Percentiles rank a stretch among this genome's conserved stretches.
Evolutionary conservation across 1,140 invertebrate species (phyloP).

Genomic region (Neelides sp.): DNA sequence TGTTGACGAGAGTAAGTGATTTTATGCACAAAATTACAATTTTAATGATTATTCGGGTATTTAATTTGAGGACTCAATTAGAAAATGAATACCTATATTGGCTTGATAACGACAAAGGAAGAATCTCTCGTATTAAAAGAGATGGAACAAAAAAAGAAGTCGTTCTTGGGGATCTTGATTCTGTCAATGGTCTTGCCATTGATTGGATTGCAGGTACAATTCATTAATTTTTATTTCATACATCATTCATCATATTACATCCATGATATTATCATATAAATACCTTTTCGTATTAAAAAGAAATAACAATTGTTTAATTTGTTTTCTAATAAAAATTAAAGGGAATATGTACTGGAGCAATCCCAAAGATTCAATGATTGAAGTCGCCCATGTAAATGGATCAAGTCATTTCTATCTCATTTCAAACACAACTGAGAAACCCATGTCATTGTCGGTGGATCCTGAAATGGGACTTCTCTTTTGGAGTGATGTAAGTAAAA

Average conservation of each 20-base stretch:
- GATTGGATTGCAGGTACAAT: conserved; percentile 39
- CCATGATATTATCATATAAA: not conserved
- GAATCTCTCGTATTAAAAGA: conserved; percentile 57
- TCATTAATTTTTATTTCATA: conserved; percentile 6
- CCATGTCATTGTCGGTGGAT: conserved; percentile 49
- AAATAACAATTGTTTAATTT: not conserved
- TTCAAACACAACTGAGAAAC: conserved; percentile 38
- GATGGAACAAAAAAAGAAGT: conserved; percentile 57
- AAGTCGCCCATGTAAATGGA: conserved; percentile 42
- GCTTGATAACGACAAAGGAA: conserved; percentile 62
- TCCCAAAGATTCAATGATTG: conserved; percentile 45
- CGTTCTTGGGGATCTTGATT: conserved; percentile 44
- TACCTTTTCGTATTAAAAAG: not conserved
- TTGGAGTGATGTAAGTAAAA: conserved; percentile 40
- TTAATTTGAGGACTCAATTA: conserved; percentile 30
- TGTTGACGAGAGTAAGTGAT: conserved; percentile 49
- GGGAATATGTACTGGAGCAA: conserved; percentile 52
- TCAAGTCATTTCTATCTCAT: conserved; percentile 41
- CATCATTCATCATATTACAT: not conserved
- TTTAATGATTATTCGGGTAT: not conserved
- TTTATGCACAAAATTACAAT: conserved; percentile 1
- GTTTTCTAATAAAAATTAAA: conserved; percentile 19
- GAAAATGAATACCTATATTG: conserved; percentile 59
- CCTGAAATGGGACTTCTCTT: conserved; percentile 49
- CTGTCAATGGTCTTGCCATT: conserved; percentile 39